Evolutionary conservation across 2,888 invertebrate species (phyloP).

Genomic region (Lapara coniferarum): DNA sequence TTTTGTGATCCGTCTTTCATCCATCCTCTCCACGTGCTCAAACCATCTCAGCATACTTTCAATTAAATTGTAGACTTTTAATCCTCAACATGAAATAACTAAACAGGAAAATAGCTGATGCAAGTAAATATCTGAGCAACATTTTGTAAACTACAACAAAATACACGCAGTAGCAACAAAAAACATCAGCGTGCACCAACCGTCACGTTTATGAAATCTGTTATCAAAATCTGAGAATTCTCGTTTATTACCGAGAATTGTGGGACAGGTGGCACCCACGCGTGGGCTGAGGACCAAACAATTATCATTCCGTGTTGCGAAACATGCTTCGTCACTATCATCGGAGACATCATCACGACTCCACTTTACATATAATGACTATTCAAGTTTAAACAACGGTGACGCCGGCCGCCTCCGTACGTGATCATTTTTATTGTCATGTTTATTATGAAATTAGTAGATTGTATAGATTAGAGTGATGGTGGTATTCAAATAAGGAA

Average conservation of each 20-base stretch:
- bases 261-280: constrained; percentile 68
- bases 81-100: no score
- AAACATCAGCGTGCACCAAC: constrained; percentile 61
- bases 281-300: constrained; percentile 52
- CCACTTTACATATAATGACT: constrained; percentile 82
- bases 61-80: no score
- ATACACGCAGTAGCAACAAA: constrained; percentile 20
- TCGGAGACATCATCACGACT: constrained; percentile 79
- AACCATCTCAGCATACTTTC: no score
- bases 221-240: constrained; percentile 66
- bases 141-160: neutral
- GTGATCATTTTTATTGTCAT: constrained; percentile 56
- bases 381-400: constrained; percentile 79
- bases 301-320: constrained; percentile 79
- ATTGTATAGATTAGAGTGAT: neutral
- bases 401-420: constrained; percentile 59
- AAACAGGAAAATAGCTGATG: no score
- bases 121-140: neutral
- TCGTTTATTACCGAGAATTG: constrained; percentile 61
- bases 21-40: no score
- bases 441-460: constrained; percentile 24
- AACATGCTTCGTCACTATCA: constrained; percentile 81
- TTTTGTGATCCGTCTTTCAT: no score
- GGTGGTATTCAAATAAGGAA: no score
- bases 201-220: constrained; percentile 80